Conservation (phyloP, 2,113 vertebrate genomes). For the Siphamia tubifer region DNA sequence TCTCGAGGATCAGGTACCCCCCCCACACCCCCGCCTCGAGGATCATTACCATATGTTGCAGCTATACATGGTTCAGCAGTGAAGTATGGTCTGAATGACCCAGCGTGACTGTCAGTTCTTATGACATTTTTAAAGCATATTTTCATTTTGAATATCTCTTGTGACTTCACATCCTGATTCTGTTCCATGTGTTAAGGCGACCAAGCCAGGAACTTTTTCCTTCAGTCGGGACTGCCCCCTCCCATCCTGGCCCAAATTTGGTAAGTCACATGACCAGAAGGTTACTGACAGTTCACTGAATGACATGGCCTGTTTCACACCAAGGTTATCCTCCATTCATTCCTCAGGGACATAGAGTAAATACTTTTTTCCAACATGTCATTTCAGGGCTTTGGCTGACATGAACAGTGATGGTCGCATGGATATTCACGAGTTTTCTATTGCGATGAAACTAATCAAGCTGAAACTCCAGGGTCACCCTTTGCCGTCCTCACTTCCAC, state of each 20-base stretch:
- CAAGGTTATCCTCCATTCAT: not conserved
- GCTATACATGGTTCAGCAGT: no score
- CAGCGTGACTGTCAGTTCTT: no score
- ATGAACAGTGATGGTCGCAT: conserved; percentile 97
- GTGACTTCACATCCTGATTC: not conserved
- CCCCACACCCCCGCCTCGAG: no score
- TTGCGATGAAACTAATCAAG: conserved; percentile 99
- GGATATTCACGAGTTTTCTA: conserved; percentile 97
- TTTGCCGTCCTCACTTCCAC: conserved; percentile 88
- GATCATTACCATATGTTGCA: no score
- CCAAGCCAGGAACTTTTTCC: conserved; percentile 98
- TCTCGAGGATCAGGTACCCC: no score
- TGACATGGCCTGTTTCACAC: not conserved
- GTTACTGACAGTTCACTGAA: not conserved
- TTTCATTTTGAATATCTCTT: not conserved
- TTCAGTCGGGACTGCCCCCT: conserved; percentile 95
- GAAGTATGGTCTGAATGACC: no score
- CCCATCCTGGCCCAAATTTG: conserved; percentile 99
- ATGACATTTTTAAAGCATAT: no score
- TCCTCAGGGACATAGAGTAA: not conserved
- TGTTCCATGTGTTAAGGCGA: conserved; percentile 82
- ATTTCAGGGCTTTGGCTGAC: conserved; percentile 92
- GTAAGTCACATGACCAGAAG: conserved; percentile 76
- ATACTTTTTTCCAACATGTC: not conserved
- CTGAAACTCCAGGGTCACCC: conserved; percentile 96